phyloP scores from a whole-genome alignment of 2,797 vertebrate genomes.

The Nasua narica region DNA sequence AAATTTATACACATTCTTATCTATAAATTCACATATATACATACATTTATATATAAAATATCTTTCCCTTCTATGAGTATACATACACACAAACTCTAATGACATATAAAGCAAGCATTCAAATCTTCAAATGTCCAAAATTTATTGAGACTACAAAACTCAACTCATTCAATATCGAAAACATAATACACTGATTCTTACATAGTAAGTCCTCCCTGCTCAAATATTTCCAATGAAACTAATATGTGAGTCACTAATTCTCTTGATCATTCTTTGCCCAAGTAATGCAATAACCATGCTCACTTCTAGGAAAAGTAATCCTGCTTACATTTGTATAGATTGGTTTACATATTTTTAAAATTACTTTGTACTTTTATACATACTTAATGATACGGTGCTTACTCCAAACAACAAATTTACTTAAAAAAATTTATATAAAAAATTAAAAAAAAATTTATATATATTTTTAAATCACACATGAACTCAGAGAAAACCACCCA shows the following conservation, averaged over 20 bases:
- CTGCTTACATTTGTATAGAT: neutral
- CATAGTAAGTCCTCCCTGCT: neutral
- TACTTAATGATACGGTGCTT: neutral
- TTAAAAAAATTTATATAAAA: neutral
- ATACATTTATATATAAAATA: neutral
- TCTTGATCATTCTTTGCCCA: neutral
- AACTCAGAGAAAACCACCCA: neutral
- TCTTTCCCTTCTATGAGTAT: neutral
- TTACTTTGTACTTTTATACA: neutral
- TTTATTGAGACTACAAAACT: slow-evolving; percentile 5
- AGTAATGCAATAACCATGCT: neutral
- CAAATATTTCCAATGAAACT: neutral
- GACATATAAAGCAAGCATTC: neutral
- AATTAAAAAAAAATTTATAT: neutral
- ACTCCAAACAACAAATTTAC: neutral
- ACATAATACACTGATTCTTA: neutral
- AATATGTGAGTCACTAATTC: neutral
- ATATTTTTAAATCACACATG: neutral
- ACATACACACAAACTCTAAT: neutral
- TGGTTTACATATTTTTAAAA: neutral
- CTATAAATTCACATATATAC: neutral
- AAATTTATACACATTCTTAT: neutral
- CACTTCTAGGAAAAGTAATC: neutral
- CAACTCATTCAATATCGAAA: neutral
- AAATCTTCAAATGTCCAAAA: neutral